Evolutionary conservation across 2,888 invertebrate genomes (phyloP).

Genomic region (Notocelia uddmanniana): DNA sequence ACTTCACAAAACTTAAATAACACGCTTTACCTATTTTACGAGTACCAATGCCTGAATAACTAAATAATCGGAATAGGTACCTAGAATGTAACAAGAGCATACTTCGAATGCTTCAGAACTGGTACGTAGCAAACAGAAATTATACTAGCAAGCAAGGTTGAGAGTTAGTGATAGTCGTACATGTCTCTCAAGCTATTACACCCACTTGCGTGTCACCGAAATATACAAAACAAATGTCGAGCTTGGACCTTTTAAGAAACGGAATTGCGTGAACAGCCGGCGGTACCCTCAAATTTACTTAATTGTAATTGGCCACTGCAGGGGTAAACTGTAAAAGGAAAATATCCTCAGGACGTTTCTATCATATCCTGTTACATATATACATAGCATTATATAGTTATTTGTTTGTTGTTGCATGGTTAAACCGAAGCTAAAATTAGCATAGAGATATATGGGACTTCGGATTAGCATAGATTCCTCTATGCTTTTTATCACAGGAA

Average conservation of each 20-base stretch:
- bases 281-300: constrained; percentile 76
- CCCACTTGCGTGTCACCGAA: constrained; percentile 24
- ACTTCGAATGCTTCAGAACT: too few relatives aligned
- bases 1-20: too few relatives aligned
- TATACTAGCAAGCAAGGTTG: too few relatives aligned
- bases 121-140: too few relatives aligned
- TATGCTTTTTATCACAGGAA: constrained; percentile 31
- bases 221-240: constrained; percentile 15
- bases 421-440: constrained; percentile 36
- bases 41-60: too few relatives aligned
- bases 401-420: constrained; percentile 28
- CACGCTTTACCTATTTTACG: too few relatives aligned
- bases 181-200: constrained; percentile 13
- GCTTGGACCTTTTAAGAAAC: constrained; percentile 66
- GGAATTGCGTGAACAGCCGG: constrained; percentile 63
- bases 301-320: constrained; percentile 76
- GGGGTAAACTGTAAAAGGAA: constrained; percentile 71
- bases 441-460: constrained; percentile 28
- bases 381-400: not conserved
- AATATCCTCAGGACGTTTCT: constrained; percentile 68
- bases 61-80: too few relatives aligned
- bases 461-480: constrained; percentile 24
- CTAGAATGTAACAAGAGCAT: too few relatives aligned
- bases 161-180: not conserved
- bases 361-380: constrained; percentile 22